Percentiles rank a stretch among this genome's conserved stretches.
These are phyloP conservation scores for Sebastes minor DNA, from an alignment of 2,797 vertebrate genomes.

Conservation along the genomic window DNA sequence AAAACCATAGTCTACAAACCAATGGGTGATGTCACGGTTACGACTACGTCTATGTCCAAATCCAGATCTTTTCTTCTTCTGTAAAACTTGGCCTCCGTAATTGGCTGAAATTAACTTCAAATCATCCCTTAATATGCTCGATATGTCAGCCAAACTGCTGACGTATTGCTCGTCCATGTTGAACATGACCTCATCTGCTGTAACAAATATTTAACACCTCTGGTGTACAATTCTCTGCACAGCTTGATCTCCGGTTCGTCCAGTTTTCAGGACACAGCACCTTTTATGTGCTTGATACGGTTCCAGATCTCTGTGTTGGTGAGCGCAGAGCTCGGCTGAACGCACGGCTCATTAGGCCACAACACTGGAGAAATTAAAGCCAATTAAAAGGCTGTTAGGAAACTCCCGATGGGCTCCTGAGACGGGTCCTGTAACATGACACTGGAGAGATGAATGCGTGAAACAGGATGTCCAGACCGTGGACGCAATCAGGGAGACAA, in stretches of 20 bases:
- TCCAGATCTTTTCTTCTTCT: not conserved
- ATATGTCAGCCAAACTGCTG: not conserved
- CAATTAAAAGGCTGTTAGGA: slow-evolving; percentile 59
- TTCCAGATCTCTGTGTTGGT: slow-evolving; percentile 27
- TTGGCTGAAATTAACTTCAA: not conserved
- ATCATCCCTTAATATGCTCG: not conserved
- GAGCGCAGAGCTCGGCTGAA: slow-evolving; percentile 11
- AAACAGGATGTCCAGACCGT: not conserved
- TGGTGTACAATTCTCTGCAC: not conserved
- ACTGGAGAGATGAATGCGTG: slow-evolving; percentile 23
- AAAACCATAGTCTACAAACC: no score
- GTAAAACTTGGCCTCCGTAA: not conserved
- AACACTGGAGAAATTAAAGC: slow-evolving; percentile 59
- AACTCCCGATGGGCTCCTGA: slow-evolving; percentile 34
- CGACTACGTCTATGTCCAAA: no score
- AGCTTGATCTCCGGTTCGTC: slow-evolving; percentile 20
- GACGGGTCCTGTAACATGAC: slow-evolving; percentile 38
- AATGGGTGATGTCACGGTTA: no score
- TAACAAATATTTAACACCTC: slow-evolving; percentile 32
- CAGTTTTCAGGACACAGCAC: slow-evolving; percentile 14
- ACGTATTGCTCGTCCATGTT: not conserved
- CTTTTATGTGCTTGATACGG: slow-evolving; percentile 23
- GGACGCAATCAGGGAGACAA: slow-evolving; percentile 18
- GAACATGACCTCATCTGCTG: slow-evolving; percentile 22
- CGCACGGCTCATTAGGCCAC: slow-evolving; percentile 41